Base-by-base conservation (phyloP, 2,888 invertebrate species). In the Acanthopleura granulata region DNA sequence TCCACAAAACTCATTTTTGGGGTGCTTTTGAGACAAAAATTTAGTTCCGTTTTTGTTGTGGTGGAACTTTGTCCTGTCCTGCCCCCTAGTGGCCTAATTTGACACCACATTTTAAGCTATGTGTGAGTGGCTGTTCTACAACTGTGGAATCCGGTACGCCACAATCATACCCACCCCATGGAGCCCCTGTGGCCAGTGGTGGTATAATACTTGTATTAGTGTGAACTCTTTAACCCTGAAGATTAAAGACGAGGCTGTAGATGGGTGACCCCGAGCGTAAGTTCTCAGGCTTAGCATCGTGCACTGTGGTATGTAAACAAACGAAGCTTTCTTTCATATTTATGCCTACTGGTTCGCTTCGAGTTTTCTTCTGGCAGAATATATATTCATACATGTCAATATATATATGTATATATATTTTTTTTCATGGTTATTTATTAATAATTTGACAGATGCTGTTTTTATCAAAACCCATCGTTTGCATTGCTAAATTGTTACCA, bases 301-400 rank as follows among this genome's bases (percentile, higher is more conserved):
- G 57, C 57, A 22, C 57, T 12, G 66, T 66, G 66, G 66, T 66
- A 66, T 27, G 66, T 66, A 66, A 66, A 66, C 66, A 27, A 66
- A 22, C 22, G 66, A 27, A 22, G 66, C 18, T 66, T 66, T 66
- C 22, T 66, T 66, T 22, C 22, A 57, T 57, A 57, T 22, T 57
- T 6, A n/a, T 22, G 22, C 22, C 57, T 57, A n/a, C 57, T 57
- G 6, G 57, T 57, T 22, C 22, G 57, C 57, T 57, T 57, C 22
- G 57, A 57, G 40, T 40, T 9, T 40, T 40, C 40, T 40, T 40
- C 40, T 40, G 40, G 40, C 40, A 40, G 40, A 40, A 9, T 40
- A 40, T 40, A 40, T 40, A 40, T 40, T 6, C 40, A 40, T 40
- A 40, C 40, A 40, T 40, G 4, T 40, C 40, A 6, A 40, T 40